phyloP scores from a whole-genome alignment of 2,113 vertebrate species.

The Theristicus caerulescens region DNA sequence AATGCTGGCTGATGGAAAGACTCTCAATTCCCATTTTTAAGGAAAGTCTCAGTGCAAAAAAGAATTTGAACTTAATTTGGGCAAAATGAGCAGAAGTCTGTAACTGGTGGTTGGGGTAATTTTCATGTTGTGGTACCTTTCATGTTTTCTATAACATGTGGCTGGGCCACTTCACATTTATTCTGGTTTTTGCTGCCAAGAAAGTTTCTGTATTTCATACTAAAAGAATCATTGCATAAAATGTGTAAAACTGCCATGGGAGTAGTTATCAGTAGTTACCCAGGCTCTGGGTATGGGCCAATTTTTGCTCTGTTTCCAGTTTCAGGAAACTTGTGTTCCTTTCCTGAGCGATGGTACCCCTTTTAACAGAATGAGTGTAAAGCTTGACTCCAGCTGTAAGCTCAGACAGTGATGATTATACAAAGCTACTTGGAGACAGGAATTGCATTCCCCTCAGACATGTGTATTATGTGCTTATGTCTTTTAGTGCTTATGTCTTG shows the following conservation, averaged over 20 bases:
- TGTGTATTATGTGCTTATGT: neutral
- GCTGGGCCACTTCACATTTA: neutral
- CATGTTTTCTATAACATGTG: neutral
- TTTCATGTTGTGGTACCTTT: neutral
- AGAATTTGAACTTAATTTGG: neutral
- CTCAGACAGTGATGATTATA: neutral
- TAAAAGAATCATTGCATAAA: neutral
- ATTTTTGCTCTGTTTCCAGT: neutral
- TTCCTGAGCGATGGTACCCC: neutral
- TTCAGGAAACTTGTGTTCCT: neutral
- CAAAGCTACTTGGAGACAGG: neutral
- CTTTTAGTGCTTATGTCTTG: neutral
- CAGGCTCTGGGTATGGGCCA: neutral
- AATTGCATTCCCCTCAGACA: neutral
- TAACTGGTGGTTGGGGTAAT: neutral
- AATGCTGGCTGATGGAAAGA: neutral
- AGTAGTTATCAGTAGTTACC: neutral
- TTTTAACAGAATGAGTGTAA: neutral
- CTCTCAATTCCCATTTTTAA: neutral
- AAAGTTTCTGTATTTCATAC: neutral
- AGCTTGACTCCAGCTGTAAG: neutral
- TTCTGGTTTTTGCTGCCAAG: neutral
- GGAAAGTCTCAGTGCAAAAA: neutral
- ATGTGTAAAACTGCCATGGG: neutral
- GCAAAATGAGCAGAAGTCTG: neutral